Base-by-base conservation (phyloP, 2,888 invertebrate genomes). In the Temnothorax unifasciatus region DNA sequence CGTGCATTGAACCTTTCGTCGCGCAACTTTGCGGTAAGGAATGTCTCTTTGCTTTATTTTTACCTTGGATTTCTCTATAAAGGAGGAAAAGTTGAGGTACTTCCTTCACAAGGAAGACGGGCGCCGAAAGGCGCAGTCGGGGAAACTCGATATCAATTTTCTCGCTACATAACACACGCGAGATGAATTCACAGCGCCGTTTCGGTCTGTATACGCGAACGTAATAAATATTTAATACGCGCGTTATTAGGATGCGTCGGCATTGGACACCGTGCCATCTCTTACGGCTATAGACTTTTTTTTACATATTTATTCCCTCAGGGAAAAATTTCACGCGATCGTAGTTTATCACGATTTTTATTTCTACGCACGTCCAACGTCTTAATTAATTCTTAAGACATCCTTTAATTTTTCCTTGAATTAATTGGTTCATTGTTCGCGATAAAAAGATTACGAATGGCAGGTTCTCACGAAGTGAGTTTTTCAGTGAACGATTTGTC, bases 221-320 rank as follows among this genome's bases (percentile, higher is more conserved):
- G 63, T 29, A 77, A 66, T 77, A 77, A 77, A 77, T 77, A 77
- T 77, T 77, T 77, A 77, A 77, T 29, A 66, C 44, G 44, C 68
- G 29, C 25, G 38, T 64, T 54, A 66, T 38, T 18, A 41, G 11
- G 54, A 11, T 77, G 66, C 41, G 1, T 1, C 15, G 29, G 9
- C 2, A 50, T 68, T 15, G 25, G 8, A 44, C 44, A 52, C 18
- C 13, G n/a, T 8, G 34, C 2, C 44, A 57, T 77, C 0, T n/a
- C 15, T 41, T 34, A n/a, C 57, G 9, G n/a, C 34, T 15, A 3
- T n/a, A 18, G 3, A 54, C 8, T 41, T 38, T 52, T 21, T 38
- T 21, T 11, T n/a, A n/a, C 34, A 8, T 38, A 75, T 50, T 50
- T 15, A 21, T 21, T 21, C 25, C 11, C 15, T 21, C n/a, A 3